These are phyloP conservation scores for Embiotoca jacksoni DNA, from an alignment of 2,113 vertebrate species.

Conservation along the genomic window DNA sequence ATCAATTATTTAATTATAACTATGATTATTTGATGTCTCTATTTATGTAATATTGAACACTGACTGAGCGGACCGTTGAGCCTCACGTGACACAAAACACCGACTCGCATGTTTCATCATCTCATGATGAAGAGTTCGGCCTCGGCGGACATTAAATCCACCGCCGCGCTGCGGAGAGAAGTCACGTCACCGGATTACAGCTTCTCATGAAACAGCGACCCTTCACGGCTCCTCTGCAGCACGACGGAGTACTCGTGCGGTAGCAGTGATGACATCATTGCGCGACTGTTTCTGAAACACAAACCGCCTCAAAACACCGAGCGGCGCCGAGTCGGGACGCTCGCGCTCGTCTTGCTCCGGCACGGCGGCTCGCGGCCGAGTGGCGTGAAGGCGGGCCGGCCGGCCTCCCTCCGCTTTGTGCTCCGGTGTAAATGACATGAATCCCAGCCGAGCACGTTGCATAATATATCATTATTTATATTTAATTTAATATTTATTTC, in stretches of 20 bases:
- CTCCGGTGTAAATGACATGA: not conserved
- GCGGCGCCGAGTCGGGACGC: not conserved
- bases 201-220: slow-evolving; percentile 27
- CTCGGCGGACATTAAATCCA: not conserved
- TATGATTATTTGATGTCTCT: not conserved
- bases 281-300: not conserved
- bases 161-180: not conserved
- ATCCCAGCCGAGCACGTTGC: not conserved
- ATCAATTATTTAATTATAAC: not conserved
- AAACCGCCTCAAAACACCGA: not conserved
- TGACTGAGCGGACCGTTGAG: not conserved
- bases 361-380: not conserved
- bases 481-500: slow-evolving; percentile 13
- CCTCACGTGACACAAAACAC: slow-evolving; percentile 10
- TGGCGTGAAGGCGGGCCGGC: not conserved
- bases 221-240: slow-evolving; percentile 25
- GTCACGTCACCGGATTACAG: slow-evolving; percentile 27
- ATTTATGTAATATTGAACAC: slow-evolving; percentile 35
- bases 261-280: not conserved
- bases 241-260: not conserved
- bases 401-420: too few relatives aligned
- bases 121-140: not conserved
- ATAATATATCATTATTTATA: too few relatives aligned
- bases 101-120: too few relatives aligned
- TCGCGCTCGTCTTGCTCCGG: too few relatives aligned